Evolutionary conservation across 2,888 invertebrate species (phyloP).

Genomic region (Tryphoninae sp.): DNA sequence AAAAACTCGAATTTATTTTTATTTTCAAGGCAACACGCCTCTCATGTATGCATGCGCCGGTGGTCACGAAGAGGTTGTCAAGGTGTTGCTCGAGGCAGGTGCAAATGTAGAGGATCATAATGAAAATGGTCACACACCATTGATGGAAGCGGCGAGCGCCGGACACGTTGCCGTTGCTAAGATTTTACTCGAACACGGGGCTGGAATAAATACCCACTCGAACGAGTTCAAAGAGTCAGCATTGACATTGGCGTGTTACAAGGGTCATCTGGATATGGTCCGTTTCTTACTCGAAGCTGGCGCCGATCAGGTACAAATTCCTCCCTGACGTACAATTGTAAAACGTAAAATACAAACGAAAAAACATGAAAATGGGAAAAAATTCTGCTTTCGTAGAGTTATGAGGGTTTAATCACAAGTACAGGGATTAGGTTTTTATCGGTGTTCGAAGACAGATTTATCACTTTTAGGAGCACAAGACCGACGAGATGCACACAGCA

Average conservation of each 20-base stretch:
- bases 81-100: slow-evolving; percentile 92
- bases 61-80: slow-evolving; percentile 96
- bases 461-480: slow-evolving; percentile 93
- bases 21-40: slow-evolving; percentile 91
- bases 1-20: background rate
- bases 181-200: slow-evolving; percentile 95
- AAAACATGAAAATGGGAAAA: background rate
- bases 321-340: slow-evolving; percentile 11
- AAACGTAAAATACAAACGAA: background rate
- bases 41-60: slow-evolving; percentile 98
- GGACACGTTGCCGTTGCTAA: slow-evolving; percentile 97
- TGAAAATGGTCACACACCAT: slow-evolving; percentile 99
- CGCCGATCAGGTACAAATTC: slow-evolving; percentile 86
- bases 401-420: background rate
- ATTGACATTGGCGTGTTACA: slow-evolving; percentile 96
- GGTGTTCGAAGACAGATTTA: slow-evolving; percentile 50
- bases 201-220: slow-evolving; percentile 99
- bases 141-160: slow-evolving; percentile 99
- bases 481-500: slow-evolving; percentile 99
- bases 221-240: slow-evolving; percentile 99
- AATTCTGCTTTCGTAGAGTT: background rate
- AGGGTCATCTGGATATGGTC: slow-evolving; percentile 98
- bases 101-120: slow-evolving; percentile 99
- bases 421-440: slow-evolving; percentile 29
- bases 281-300: slow-evolving; percentile 97